Percentiles rank a stretch among this genome's conserved stretches.
These are phyloP conservation scores for Yponomeuta sedellus DNA, from an alignment of 2,888 invertebrate genomes.

Conservation along the genomic window DNA sequence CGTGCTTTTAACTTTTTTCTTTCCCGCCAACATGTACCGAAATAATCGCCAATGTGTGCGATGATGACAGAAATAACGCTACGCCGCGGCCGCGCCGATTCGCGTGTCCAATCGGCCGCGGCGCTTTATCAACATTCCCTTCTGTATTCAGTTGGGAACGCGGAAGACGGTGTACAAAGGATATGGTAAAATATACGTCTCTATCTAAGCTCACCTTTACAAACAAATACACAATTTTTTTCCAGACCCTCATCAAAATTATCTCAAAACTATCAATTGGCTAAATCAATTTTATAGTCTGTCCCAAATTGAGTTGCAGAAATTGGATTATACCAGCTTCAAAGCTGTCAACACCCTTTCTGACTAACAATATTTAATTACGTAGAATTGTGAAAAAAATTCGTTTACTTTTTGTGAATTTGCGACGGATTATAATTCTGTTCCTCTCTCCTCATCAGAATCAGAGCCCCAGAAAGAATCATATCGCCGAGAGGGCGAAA, in stretches of 20 bases:
- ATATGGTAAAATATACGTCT: not conserved
- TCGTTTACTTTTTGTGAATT: not conserved
- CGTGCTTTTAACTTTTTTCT: constrained; percentile 38
- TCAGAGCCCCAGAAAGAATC: constrained; percentile 72
- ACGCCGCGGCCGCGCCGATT: constrained; percentile 9
- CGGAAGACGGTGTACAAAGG: not conserved
- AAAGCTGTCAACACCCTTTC: not conserved
- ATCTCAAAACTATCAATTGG: not conserved
- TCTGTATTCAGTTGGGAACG: not conserved
- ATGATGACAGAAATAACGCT: constrained; percentile 23
- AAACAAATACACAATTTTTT: not conserved
- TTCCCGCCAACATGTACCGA: constrained; percentile 49
- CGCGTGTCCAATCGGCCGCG: not conserved
- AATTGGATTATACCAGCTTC: not conserved
- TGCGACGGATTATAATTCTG: not conserved
- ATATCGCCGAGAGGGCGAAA: constrained; percentile 74
- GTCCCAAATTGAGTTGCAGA: not conserved
- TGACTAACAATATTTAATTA: not conserved
- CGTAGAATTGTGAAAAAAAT: not conserved
- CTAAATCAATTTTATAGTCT: not conserved
- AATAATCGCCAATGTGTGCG: constrained; percentile 43
- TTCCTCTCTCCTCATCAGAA: constrained; percentile 59
- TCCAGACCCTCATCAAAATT: not conserved
- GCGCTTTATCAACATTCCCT: not conserved
- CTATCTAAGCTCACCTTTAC: not conserved